These are phyloP conservation scores for Babyrousa celebensis DNA, from an alignment of 2,797 vertebrate species.

Conservation along the genomic window DNA sequence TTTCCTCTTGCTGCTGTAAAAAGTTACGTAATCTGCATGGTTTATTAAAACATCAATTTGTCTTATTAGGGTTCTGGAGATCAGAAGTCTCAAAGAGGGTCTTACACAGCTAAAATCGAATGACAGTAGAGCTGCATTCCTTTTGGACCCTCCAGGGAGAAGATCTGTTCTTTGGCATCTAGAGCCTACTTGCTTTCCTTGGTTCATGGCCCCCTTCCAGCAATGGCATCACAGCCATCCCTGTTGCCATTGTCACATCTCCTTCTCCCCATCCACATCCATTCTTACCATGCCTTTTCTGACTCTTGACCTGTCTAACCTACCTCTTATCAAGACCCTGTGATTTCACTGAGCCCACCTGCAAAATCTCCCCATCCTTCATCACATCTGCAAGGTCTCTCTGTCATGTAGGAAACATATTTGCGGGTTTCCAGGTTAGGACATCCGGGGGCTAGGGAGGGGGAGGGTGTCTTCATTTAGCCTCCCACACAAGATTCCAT, in stretches of 20 bases:
- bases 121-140: neutral
- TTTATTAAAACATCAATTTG: constrained; percentile 1
- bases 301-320: neutral
- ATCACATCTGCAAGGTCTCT: neutral
- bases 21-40: neutral
- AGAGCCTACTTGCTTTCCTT: neutral
- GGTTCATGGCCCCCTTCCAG: neutral
- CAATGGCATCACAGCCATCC: neutral
- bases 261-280: neutral
- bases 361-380: neutral
- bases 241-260: neutral
- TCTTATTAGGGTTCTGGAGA: neutral
- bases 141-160: neutral
- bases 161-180: neutral
- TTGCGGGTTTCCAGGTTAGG: neutral
- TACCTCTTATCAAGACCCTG: neutral
- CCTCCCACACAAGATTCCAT: neutral
- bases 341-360: neutral
- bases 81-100: constrained; percentile 34
- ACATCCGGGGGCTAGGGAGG: neutral
- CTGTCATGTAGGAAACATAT: neutral
- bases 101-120: neutral
- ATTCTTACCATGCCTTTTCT: neutral
- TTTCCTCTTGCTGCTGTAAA: constrained; percentile 15
- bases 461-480: neutral